Percentiles rank a stretch among this genome's conserved stretches.
Conservation (phyloP, 2,113 vertebrate genomes). For the Plectropomus leopardus region DNA sequence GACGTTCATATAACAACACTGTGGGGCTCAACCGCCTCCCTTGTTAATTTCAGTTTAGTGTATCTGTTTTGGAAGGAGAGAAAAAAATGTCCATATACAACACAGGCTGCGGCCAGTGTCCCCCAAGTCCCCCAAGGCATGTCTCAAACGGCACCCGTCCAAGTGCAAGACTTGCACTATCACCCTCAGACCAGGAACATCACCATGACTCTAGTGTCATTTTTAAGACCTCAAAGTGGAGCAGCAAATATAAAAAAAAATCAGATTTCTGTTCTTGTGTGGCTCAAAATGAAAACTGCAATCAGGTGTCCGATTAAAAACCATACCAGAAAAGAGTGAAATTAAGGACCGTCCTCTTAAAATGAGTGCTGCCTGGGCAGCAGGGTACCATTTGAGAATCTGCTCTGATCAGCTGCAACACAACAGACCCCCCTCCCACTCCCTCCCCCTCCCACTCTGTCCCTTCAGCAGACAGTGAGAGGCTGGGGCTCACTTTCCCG, state of each 20-base stretch:
- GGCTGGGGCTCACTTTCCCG: conserved; percentile 75
- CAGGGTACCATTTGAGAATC: conserved; percentile 63
- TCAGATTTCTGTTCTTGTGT: conserved; percentile 26
- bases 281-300: conserved; percentile 36
- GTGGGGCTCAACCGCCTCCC: conserved; percentile 36
- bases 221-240: conserved; percentile 64
- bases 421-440: background rate
- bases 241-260: conserved; percentile 25
- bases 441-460: background rate
- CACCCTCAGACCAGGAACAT: conserved; percentile 30
- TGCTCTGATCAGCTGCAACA: conserved; percentile 41
- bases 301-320: conserved; percentile 32
- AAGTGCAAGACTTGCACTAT: conserved; percentile 33
- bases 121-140: conserved; percentile 12
- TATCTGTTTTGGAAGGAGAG: conserved; percentile 43
- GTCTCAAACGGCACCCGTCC: conserved; percentile 56
- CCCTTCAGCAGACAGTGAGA: conserved; percentile 79
- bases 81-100: conserved; percentile 57
- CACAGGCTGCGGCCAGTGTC: conserved; percentile 34
- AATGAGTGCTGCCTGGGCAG: conserved; percentile 48
- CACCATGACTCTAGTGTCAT: conserved; percentile 34
- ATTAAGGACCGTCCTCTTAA: conserved; percentile 53
- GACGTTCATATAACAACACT: conserved; percentile 72
- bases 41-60: conserved; percentile 66
- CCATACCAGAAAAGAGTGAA: conserved; percentile 36